A percentile compares a stretch with the other conserved stretches of the same genome.
These are phyloP conservation scores for Musca vetustissima DNA, from an alignment of 1,140 invertebrate species.

Conservation along the genomic window DNA sequence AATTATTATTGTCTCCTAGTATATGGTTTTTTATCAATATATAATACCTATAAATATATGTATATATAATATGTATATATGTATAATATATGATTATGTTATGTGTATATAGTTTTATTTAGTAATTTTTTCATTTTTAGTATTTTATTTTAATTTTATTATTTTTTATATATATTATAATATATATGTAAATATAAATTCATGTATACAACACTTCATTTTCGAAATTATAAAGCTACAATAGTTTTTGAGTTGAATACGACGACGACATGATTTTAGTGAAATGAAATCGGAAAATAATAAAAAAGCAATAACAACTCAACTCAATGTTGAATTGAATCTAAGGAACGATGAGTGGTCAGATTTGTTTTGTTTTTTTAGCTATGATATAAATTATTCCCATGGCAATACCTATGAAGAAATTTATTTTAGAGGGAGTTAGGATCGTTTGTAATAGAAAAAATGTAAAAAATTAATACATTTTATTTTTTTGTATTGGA, in stretches of 20 bases:
- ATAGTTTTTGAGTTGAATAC: constrained; percentile 18
- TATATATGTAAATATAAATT: constrained; percentile 31
- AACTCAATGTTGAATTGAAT: no score
- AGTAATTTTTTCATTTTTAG: not conserved
- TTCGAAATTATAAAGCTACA: constrained; percentile 30
- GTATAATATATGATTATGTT: constrained; percentile 17
- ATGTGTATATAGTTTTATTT: constrained; percentile 22
- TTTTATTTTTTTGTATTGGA: no score
- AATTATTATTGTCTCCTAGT: not conserved
- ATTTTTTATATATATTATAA: constrained; percentile 13
- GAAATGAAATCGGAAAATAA: no score
- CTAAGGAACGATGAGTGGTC: no score
- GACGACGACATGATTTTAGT: no score
- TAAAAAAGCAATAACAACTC: no score
- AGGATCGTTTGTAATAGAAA: no score
- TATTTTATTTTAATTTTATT: not conserved
- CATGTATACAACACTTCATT: constrained; percentile 31
- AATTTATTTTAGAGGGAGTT: no score
- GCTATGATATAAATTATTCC: no score
- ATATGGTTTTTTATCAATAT: not conserved
- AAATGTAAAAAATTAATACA: no score
- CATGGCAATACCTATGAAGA: no score
- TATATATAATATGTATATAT: constrained; percentile 33
- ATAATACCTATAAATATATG: constrained; percentile 25
- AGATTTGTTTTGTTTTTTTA: no score